phyloP scores from a whole-genome alignment of 2,113 vertebrate species.

The Chunga burmeisteri region DNA sequence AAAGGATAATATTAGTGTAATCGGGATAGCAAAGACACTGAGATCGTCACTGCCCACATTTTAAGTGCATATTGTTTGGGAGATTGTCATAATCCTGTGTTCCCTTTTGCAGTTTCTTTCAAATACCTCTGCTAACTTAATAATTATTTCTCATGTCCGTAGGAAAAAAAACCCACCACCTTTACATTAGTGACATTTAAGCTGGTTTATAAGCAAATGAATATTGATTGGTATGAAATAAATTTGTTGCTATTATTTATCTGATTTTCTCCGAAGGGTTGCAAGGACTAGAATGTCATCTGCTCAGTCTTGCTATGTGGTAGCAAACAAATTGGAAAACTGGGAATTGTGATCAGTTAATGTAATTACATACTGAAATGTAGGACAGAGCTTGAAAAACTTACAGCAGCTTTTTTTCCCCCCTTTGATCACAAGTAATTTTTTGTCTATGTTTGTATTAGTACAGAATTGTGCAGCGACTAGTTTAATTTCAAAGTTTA shows the following conservation, averaged over 20 bases:
- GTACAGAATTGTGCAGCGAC: neutral
- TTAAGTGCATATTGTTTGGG: neutral
- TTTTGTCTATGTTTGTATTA: neutral
- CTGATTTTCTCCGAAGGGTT: neutral
- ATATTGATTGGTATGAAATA: neutral
- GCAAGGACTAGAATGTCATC: neutral
- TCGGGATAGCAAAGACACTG: neutral
- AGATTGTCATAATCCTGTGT: neutral
- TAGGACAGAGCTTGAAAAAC: slow-evolving; percentile 11
- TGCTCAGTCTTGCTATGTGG: neutral
- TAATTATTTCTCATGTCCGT: neutral
- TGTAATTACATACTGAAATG: neutral
- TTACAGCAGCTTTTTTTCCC: neutral
- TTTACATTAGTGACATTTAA: neutral
- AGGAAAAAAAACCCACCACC: neutral
- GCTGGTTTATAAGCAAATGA: neutral
- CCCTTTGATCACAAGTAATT: neutral
- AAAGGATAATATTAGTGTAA: neutral
- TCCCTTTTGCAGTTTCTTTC: neutral
- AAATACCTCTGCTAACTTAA: neutral
- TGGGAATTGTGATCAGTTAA: neutral
- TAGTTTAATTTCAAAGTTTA: neutral
- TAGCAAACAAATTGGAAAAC: slow-evolving; percentile 4
- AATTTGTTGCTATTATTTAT: neutral
- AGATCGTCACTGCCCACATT: neutral